phyloP scores from a whole-genome alignment of 2,113 vertebrate species.

The Leptocoma aspasia region DNA sequence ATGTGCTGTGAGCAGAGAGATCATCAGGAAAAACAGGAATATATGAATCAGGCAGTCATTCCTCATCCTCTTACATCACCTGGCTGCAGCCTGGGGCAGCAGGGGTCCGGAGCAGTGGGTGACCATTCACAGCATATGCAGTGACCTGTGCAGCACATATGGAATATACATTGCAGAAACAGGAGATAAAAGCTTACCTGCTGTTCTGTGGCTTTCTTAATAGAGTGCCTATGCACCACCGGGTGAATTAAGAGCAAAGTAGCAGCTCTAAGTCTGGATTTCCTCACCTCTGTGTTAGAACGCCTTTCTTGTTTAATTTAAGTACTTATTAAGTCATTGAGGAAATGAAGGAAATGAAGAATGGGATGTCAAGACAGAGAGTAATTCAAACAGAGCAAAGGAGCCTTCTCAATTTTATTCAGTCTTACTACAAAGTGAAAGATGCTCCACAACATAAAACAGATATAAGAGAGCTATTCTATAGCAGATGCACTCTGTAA shows the following conservation, averaged over 20 bases:
- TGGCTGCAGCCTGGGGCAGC: conserved; percentile 24
- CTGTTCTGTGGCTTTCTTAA: conserved; percentile 65
- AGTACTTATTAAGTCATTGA: conserved; percentile 25
- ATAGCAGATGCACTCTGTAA: not conserved
- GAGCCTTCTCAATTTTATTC: not conserved
- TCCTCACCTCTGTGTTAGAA: conserved; percentile 17
- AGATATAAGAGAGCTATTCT: not conserved
- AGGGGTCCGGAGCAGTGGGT: conserved; percentile 47
- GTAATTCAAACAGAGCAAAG: not conserved
- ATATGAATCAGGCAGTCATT: conserved; percentile 52
- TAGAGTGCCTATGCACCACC: conserved; percentile 25
- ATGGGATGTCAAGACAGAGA: not conserved
- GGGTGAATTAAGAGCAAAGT: conserved; percentile 33
- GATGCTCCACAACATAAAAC: not conserved
- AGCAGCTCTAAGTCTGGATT: conserved; percentile 30
- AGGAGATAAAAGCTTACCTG: conserved; percentile 63
- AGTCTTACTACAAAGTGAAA: not conserved
- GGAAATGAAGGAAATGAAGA: conserved; percentile 38
- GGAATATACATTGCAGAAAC: conserved; percentile 45
- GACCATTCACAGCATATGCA: conserved; percentile 12
- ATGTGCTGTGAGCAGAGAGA: not conserved
- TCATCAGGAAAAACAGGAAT: not conserved
- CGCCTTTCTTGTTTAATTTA: not conserved
- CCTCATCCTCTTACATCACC: conserved; percentile 39
- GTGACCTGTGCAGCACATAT: conserved; percentile 54